Conservation (phyloP, 2,797 vertebrate genomes). For the Dermochelys coriacea region DNA sequence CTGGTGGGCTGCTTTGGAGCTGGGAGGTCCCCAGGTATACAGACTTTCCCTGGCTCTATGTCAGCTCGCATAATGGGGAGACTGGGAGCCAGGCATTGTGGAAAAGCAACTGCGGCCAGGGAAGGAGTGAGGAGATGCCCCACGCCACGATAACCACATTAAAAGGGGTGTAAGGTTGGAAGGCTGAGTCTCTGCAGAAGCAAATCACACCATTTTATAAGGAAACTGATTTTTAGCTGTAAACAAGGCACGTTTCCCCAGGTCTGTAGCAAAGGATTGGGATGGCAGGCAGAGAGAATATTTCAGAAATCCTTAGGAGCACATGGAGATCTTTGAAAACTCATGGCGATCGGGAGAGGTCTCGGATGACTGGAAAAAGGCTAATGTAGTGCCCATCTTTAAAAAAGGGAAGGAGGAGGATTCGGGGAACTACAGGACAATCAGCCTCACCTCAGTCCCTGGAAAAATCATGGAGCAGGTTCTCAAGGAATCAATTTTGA, state of each 20-base stretch:
- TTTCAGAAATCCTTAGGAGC: slow-evolving; percentile 15
- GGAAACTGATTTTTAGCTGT: slow-evolving; percentile 54
- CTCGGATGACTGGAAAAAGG: too few species aligned
- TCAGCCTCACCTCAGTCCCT: too few species aligned
- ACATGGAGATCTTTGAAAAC: background rate
- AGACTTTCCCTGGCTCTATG: background rate
- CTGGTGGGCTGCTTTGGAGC: background rate
- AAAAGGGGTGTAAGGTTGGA: background rate
- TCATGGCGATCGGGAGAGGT: too few species aligned
- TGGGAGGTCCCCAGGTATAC: background rate
- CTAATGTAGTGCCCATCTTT: too few species aligned
- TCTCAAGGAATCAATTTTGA: too few species aligned
- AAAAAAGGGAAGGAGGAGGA: too few species aligned
- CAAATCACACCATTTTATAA: slow-evolving; percentile 40
- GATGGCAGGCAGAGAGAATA: background rate
- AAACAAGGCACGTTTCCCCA: background rate
- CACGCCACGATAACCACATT: background rate
- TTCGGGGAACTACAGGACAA: too few species aligned
- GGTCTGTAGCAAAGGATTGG: background rate
- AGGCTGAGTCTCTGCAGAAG: slow-evolving; percentile 45
- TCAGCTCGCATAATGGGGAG: background rate
- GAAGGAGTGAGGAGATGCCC: background rate
- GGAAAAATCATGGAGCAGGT: too few species aligned
- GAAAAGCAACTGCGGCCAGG: too few species aligned
- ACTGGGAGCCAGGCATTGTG: too few species aligned